phyloP scores from a whole-genome alignment of 92 coral and sea anemone species.

The Epizoanthus illoricatus region DNA sequence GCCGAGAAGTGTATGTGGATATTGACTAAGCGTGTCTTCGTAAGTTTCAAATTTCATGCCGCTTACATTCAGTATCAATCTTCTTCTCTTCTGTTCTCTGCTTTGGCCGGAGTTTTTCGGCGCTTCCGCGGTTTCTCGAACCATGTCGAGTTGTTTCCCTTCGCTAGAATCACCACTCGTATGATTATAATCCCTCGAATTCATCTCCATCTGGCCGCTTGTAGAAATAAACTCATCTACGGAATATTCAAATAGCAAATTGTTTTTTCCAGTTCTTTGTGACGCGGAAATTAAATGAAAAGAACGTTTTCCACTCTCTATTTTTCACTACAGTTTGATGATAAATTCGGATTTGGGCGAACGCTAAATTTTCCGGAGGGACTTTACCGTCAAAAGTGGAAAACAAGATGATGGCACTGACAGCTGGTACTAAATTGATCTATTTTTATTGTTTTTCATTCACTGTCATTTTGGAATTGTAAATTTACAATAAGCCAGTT shows the following conservation, averaged over 20 bases:
- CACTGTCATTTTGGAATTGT: slow-evolving; percentile 92
- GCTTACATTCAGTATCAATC: slow-evolving; percentile 84
- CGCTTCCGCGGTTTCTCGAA: neutral
- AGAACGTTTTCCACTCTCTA: neutral
- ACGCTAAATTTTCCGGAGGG: slow-evolving; percentile 10
- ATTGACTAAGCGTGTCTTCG: slow-evolving; percentile 70
- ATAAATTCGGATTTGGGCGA: neutral
- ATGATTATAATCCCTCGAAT: slow-evolving; percentile 18
- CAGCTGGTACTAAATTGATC: slow-evolving; percentile 77
- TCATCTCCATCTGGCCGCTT: slow-evolving; percentile 20
- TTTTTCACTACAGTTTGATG: neutral
- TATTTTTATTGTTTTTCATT: slow-evolving; percentile 68
- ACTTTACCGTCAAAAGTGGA: slow-evolving; percentile 19
- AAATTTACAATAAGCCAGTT: slow-evolving; percentile 56
- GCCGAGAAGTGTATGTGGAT: slow-evolving; percentile 93
- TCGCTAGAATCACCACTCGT: neutral
- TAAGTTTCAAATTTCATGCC: slow-evolving; percentile 95
- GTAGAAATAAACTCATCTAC: slow-evolving; percentile 17
- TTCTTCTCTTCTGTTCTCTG: slow-evolving; percentile 38
- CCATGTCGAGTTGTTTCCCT: neutral
- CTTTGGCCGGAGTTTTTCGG: neutral
- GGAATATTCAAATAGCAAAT: slow-evolving; percentile 9
- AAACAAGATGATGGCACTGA: slow-evolving; percentile 41
- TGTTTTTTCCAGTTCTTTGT: neutral
- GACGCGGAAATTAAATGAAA: neutral